These are phyloP conservation scores for Otolemur crassicaudatus DNA, from an alignment of 2,797 vertebrate species.

Conservation along the genomic window DNA sequence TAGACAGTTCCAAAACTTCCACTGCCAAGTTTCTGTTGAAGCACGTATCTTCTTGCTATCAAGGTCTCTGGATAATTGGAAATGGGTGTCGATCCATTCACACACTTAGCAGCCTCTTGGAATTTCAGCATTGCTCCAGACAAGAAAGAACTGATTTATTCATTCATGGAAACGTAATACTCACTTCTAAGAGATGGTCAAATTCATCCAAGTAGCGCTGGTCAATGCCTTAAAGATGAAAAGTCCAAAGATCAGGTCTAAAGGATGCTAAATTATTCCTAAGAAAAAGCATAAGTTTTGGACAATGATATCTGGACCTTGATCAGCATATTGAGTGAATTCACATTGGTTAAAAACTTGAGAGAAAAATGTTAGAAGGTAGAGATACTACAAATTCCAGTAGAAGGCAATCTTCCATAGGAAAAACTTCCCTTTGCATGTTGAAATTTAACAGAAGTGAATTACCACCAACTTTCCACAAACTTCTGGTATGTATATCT, in stretches of 20 bases:
- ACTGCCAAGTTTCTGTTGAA: slow-evolving; percentile 88
- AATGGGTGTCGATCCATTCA: slow-evolving; percentile 52
- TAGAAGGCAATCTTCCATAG: background rate
- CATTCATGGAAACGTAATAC: slow-evolving; percentile 54
- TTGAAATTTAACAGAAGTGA: background rate
- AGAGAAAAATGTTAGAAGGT: background rate
- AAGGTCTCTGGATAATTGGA: slow-evolving; percentile 73
- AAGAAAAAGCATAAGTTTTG: background rate
- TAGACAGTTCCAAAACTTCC: slow-evolving; percentile 92
- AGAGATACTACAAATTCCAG: background rate
- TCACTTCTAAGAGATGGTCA: slow-evolving; percentile 35
- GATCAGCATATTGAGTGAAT: background rate
- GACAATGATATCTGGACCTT: background rate
- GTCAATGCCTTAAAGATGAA: slow-evolving; percentile 67
- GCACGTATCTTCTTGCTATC: slow-evolving; percentile 89
- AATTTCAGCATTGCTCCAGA: slow-evolving; percentile 87
- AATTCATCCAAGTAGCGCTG: slow-evolving; percentile 53
- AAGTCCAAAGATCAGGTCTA: slow-evolving; percentile 65
- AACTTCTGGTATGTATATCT: background rate
- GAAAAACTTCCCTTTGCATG: background rate
- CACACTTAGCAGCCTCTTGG: slow-evolving; percentile 84
- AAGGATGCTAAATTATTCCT: background rate
- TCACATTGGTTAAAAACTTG: background rate
- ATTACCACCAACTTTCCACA: background rate
- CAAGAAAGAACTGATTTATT: background rate